phyloP scores from a whole-genome alignment of 1,140 invertebrate species.

The Hycleus phaleratus region DNA sequence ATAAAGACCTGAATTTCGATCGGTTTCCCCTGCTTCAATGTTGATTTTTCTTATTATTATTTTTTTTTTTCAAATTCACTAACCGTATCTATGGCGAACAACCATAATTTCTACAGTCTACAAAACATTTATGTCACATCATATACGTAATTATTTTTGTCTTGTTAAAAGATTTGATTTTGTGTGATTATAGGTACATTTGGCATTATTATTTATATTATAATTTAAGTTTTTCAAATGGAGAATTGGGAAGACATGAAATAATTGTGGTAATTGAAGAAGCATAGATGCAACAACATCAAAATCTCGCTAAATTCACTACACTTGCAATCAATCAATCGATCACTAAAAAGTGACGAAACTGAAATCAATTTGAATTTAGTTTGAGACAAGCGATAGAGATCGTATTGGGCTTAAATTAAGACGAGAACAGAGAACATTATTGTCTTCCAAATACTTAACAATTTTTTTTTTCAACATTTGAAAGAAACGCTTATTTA shows the following conservation, averaged over 20 bases:
- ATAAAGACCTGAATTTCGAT: no score
- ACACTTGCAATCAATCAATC: no score
- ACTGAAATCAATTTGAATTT: no score
- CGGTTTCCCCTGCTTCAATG: no score
- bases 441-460: conserved; percentile 26
- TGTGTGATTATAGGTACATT: conserved; percentile 22
- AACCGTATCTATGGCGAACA: conserved; percentile 13
- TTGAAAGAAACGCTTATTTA: conserved; percentile 18
- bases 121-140: conserved; percentile 21
- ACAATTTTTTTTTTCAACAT: conserved; percentile 15
- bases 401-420: no score
- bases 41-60: no score
- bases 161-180: conserved; percentile 11
- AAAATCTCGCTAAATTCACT: no score
- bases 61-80: conserved; percentile 1
- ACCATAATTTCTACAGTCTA: conserved; percentile 17
- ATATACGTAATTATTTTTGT: neutral
- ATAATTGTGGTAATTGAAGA: conserved; percentile 2
- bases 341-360: no score
- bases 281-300: no score
- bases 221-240: conserved; percentile 6
- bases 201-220: conserved; percentile 8
- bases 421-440: conserved; percentile 14
- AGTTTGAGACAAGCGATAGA: no score
- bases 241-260: conserved; percentile 21